Evolutionary conservation across 2,113 vertebrate species (phyloP).

Genomic region (Chionodraco myersi): DNA sequence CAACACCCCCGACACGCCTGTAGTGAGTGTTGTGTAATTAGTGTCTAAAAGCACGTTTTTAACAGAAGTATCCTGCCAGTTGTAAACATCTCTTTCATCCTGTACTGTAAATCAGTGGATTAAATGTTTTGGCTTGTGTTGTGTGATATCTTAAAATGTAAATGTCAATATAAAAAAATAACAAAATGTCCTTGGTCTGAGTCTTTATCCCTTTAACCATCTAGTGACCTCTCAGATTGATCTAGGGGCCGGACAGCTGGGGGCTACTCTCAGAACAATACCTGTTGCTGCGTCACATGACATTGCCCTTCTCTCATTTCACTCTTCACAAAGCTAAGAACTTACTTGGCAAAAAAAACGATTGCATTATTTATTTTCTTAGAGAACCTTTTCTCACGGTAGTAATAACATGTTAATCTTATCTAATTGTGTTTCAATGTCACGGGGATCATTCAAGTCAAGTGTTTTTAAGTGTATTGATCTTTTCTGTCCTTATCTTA

Average conservation of each 20-base stretch:
- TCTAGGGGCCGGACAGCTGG: background rate
- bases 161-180: no score
- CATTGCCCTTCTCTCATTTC: background rate
- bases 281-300: background rate
- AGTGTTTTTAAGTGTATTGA: background rate
- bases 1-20: constrained; percentile 16
- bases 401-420: background rate
- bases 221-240: background rate
- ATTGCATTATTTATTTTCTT: background rate
- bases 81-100: no score
- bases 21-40: constrained; percentile 10
- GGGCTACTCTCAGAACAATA: background rate
- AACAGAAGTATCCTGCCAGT: background rate
- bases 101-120: no score
- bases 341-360: background rate
- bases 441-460: no score
- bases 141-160: no score
- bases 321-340: no score
- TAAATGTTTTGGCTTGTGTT: no score
- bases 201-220: background rate
- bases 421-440: no score
- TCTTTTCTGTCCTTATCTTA: background rate
- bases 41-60: background rate
- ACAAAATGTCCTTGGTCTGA: no score
- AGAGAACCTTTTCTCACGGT: background rate